These are phyloP conservation scores for Patella pellucida DNA, from an alignment of 2,888 invertebrate species.

Conservation along the genomic window DNA sequence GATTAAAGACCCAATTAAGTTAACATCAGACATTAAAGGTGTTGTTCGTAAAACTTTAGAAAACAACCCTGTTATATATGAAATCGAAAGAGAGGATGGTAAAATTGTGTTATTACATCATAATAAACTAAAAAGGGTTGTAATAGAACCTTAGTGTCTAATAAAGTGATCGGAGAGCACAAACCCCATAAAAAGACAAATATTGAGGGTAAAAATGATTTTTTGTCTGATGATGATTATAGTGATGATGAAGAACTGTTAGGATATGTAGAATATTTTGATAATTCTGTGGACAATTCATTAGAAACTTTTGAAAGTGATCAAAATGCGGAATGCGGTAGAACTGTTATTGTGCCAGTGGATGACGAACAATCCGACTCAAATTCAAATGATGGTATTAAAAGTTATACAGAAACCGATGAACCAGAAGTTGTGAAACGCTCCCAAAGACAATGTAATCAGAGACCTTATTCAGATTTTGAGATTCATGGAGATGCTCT, in stretches of 20 bases:
- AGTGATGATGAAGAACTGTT: no score
- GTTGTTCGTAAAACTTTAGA: background rate
- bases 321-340: background rate
- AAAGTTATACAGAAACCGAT: background rate
- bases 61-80: conserved; percentile 3
- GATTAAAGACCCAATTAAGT: background rate
- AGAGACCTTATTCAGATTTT: background rate
- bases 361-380: background rate
- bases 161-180: background rate
- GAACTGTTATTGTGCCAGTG: background rate
- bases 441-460: background rate
- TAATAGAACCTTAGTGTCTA: background rate
- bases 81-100: background rate
- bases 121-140: background rate
- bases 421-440: background rate
- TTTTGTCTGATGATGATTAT: no score
- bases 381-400: no score
- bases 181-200: background rate
- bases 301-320: background rate
- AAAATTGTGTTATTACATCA: background rate
- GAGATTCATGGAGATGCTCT: background rate
- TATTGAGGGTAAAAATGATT: no score
- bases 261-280: background rate
- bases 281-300: background rate
- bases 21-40: background rate